phyloP scores from a whole-genome alignment of 2,797 vertebrate species.

The Buphagus erythrorhynchus region DNA sequence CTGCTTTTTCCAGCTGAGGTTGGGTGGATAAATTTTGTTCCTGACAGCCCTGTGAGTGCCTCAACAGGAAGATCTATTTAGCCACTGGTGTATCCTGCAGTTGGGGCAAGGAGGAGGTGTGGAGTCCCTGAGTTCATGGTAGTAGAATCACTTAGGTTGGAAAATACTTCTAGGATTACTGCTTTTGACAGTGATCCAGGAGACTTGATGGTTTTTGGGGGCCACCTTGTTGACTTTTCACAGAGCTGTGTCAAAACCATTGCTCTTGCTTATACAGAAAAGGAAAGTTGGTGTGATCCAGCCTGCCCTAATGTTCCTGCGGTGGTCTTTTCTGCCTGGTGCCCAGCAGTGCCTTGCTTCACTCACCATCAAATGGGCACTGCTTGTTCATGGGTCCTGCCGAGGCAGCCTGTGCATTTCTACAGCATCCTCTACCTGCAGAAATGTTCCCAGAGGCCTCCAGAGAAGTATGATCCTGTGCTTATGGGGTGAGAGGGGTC shows the following conservation, averaged over 20 bases:
- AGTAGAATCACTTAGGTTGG: background rate
- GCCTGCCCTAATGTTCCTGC: background rate
- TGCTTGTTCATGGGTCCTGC: background rate
- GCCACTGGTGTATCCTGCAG: background rate
- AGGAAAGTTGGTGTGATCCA: background rate
- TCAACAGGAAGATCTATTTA: background rate
- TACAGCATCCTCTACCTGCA: background rate
- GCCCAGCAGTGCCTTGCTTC: background rate
- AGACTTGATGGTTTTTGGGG: background rate
- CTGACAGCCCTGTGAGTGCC: background rate
- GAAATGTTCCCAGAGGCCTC: background rate
- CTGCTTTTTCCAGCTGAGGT: background rate
- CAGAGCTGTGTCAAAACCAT: slow-evolving; percentile 8
- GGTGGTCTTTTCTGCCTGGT: background rate
- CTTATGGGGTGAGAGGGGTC: background rate
- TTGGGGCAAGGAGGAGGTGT: background rate
- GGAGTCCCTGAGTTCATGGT: background rate
- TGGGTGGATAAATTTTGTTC: background rate
- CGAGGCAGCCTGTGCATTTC: background rate
- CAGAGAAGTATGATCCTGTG: background rate
- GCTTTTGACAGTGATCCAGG: background rate
- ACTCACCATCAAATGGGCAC: background rate
- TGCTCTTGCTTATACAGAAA: slow-evolving; percentile 9
- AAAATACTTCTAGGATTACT: background rate
- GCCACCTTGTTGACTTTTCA: slow-evolving; percentile 19